Evolutionary conservation across 2,113 vertebrate genomes (phyloP).

Genomic region (Tenrec ecaudatus): DNA sequence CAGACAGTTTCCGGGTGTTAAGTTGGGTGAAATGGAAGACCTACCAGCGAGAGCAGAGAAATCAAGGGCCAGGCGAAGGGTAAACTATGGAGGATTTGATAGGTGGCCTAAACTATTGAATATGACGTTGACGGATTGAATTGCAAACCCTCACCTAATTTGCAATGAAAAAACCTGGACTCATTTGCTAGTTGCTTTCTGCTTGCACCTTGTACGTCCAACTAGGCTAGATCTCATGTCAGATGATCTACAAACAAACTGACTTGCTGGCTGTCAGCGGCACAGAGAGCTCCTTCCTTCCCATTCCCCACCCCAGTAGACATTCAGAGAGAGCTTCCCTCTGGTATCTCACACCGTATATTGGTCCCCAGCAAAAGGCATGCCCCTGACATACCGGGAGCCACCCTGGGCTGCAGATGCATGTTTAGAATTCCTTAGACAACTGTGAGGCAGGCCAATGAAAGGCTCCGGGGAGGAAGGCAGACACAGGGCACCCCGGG

Average conservation of each 20-base stretch:
- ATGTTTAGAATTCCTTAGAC: constrained; percentile 82
- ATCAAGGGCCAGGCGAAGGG: no score
- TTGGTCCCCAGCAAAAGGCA: constrained; percentile 76
- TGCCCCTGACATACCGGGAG: constrained; percentile 65
- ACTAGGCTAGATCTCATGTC: constrained; percentile 28
- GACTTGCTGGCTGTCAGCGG: background rate
- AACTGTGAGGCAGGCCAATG: constrained; percentile 73
- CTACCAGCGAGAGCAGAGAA: no score
- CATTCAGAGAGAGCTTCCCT: constrained; percentile 79
- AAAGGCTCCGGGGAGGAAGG: constrained; percentile 82
- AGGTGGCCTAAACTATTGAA: no score
- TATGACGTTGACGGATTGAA: no score
- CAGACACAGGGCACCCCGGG: constrained; percentile 81
- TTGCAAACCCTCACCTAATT: no score
- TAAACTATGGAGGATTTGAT: no score
- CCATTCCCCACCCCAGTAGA: background rate
- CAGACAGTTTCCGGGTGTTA: no score
- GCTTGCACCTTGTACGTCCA: background rate
- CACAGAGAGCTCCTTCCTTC: background rate
- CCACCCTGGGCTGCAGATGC: constrained; percentile 73
- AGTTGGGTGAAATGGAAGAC: no score
- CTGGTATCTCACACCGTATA: constrained; percentile 72
- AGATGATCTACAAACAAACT: constrained; percentile 56
- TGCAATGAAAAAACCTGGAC: background rate
- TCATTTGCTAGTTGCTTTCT: background rate